Evolutionary conservation across 2,888 invertebrate genomes (phyloP).

Genomic region (Gnatocerus cornutus): DNA sequence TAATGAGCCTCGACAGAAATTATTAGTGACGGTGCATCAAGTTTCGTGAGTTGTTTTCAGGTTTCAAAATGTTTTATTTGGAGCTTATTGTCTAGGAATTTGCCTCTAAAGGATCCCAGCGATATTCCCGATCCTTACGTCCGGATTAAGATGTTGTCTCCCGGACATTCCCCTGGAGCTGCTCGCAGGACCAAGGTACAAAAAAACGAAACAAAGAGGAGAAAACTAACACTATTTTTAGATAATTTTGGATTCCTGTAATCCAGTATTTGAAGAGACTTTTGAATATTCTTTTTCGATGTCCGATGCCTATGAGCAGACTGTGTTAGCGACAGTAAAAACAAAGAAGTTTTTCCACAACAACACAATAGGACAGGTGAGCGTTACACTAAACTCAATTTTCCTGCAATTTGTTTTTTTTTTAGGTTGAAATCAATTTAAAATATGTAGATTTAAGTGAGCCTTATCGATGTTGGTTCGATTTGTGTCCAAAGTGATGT

Average conservation of each 20-base stretch:
- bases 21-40: constrained; percentile 88
- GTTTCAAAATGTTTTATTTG: background rate
- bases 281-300: constrained; percentile 89
- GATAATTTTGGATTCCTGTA: constrained; percentile 87
- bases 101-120: constrained; percentile 85
- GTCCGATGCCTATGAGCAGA: constrained; percentile 82
- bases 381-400: background rate
- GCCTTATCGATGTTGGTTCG: constrained; percentile 83
- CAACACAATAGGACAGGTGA: constrained; percentile 75
- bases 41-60: constrained; percentile 79
- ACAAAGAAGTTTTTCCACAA: constrained; percentile 83
- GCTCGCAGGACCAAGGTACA: constrained; percentile 84
- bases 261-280: constrained; percentile 90
- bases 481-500: constrained; percentile 63
- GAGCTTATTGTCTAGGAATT: constrained; percentile 74
- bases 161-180: constrained; percentile 78
- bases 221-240: constrained; percentile 62
- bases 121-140: constrained; percentile 93
- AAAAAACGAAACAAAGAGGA: too few species aligned
- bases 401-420: constrained; percentile 51
- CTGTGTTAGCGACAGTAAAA: constrained; percentile 85
- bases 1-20: constrained; percentile 84
- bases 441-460: constrained; percentile 80
- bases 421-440: constrained; percentile 78
- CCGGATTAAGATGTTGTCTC: constrained; percentile 86